Conservation (phyloP, 2,888 invertebrate species). For the Schizaphis graminum region DNA sequence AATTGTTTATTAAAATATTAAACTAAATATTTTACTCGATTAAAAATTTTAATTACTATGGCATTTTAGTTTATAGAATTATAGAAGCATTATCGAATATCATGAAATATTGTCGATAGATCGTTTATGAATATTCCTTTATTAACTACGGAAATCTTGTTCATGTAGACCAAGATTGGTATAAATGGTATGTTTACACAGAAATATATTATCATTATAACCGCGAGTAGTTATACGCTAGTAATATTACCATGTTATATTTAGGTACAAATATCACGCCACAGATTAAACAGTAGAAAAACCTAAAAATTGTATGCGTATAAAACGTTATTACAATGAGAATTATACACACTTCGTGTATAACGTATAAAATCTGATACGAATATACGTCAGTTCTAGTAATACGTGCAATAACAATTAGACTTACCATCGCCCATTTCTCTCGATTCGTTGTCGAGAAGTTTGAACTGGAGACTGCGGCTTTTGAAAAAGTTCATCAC, state of each 20-base stretch:
- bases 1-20: neutral
- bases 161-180: neutral
- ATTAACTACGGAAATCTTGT: neutral
- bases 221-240: neutral
- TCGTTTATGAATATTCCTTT: neutral
- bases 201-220: neutral
- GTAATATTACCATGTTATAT: neutral
- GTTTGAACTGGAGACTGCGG: constrained; percentile 84
- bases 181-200: neutral
- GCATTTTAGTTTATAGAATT: neutral
- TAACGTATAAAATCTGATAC: neutral
- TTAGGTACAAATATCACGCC: neutral
- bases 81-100: neutral
- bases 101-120: neutral
- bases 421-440: constrained; percentile 45
- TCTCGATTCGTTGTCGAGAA: constrained; percentile 75
- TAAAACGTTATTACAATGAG: neutral
- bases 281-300: neutral
- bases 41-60: neutral
- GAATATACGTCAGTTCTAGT: neutral
- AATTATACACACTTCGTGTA: neutral
- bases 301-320: neutral
- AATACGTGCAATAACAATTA: neutral
- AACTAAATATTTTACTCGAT: neutral
- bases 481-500: constrained; percentile 82